A percentile compares a stretch with the other conserved stretches of the same genome.
phyloP scores from a whole-genome alignment of 2,888 invertebrate species.

The Chrysodeixis includens region DNA sequence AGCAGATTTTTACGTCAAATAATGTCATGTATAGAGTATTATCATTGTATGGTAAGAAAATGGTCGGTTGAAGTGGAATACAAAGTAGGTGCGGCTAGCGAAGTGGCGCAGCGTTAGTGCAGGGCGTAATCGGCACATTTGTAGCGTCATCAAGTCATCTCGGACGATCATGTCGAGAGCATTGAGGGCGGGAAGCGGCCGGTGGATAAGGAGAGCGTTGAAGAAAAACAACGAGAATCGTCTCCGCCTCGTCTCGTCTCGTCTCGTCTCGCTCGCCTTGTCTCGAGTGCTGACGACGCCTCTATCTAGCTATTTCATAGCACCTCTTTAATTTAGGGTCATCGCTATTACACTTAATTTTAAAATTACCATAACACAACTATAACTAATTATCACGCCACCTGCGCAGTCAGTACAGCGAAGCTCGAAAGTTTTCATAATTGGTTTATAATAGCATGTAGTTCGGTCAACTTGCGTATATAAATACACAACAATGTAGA shows the following conservation, averaged over 20 bases:
- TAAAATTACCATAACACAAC: background rate
- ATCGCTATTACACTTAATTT: constrained; percentile 10
- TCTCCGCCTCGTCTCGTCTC: background rate
- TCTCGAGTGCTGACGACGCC: constrained; percentile 40
- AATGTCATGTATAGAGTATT: too few species aligned
- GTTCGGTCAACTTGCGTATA: too few species aligned
- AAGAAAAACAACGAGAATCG: constrained; percentile 45
- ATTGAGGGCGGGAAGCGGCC: constrained; percentile 28
- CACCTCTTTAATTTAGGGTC: constrained; percentile 28
- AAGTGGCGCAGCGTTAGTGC: constrained; percentile 19
- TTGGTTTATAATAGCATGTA: too few species aligned
- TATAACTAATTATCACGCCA: background rate
- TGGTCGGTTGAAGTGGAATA: background rate
- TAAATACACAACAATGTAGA: background rate
- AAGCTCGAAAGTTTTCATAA: too few species aligned
- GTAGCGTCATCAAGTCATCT: constrained; percentile 34
- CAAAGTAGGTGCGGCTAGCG: constrained; percentile 1
- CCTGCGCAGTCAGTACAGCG: too few species aligned
- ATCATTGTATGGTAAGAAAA: too few species aligned
- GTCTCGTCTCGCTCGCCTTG: too few species aligned
- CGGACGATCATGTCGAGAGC: constrained; percentile 24
- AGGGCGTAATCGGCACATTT: constrained; percentile 39
- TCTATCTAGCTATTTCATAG: constrained; percentile 41
- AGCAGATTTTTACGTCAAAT: too few species aligned
- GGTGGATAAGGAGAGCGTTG: constrained; percentile 34